These are phyloP conservation scores for Diglossa cyanea DNA, from an alignment of 2,797 vertebrate genomes.

Conservation along the genomic window DNA sequence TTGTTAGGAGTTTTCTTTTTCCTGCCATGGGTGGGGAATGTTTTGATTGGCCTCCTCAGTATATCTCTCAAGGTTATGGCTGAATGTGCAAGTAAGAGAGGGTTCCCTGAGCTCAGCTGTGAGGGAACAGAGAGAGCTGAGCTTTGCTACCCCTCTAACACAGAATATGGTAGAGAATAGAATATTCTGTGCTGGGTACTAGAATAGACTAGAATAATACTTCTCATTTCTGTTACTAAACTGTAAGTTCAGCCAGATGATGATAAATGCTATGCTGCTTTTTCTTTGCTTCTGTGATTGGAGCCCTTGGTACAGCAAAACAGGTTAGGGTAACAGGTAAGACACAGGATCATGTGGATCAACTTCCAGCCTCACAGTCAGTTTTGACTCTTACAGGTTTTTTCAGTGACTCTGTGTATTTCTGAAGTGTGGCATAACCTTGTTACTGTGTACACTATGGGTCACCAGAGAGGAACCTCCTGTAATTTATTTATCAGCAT, in stretches of 20 bases:
- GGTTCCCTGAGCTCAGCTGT: not conserved
- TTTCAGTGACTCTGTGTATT: not conserved
- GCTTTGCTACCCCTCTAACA: not conserved
- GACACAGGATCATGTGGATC: not conserved
- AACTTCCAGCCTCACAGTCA: not conserved
- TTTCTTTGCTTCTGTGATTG: not conserved
- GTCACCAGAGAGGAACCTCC: not conserved
- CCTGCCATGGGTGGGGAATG: not conserved
- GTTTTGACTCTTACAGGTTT: not conserved
- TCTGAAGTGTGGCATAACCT: not conserved
- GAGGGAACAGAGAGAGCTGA: not conserved
- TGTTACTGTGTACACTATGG: not conserved
- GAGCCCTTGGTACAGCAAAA: not conserved
- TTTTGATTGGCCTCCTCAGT: not conserved
- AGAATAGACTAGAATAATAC: not conserved
- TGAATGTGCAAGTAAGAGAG: not conserved
- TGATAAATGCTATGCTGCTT: not conserved
- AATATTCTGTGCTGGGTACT: not conserved
- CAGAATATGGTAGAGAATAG: not conserved
- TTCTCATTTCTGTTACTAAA: not conserved
- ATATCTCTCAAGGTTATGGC: not conserved
- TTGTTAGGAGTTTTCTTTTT: not conserved
- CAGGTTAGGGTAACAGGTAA: not conserved
- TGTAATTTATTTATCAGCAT: not conserved
- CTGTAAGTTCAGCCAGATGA: not conserved